These are phyloP conservation scores for Apistogramma diplotaenia DNA, from an alignment of 2,113 vertebrate species.

Conservation along the genomic window DNA sequence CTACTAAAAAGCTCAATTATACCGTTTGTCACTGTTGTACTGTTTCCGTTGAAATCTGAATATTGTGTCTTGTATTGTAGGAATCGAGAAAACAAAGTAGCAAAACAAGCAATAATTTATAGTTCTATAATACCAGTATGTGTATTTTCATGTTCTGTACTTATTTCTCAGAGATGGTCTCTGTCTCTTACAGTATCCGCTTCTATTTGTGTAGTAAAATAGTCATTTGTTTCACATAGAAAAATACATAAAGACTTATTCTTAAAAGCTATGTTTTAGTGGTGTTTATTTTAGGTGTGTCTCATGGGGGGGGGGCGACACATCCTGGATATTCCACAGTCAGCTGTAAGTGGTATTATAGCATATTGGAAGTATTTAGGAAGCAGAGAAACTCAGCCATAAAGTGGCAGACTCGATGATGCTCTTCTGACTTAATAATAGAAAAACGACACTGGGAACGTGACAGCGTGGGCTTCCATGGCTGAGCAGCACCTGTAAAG, in stretches of 20 bases:
- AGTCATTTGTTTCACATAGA: conserved; percentile 80
- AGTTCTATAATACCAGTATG: conserved; percentile 72
- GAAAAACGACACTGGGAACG: no score
- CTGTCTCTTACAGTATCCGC: conserved; percentile 75
- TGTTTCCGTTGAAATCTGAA: conserved; percentile 76
- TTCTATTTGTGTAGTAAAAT: conserved; percentile 81
- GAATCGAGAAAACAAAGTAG: conserved; percentile 78
- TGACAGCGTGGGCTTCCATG: background rate
- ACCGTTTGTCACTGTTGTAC: conserved; percentile 74
- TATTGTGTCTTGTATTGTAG: conserved; percentile 80
- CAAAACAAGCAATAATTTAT: conserved; percentile 83
- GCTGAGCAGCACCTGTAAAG: background rate
- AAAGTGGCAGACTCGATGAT: background rate
- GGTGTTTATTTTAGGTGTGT: conserved; percentile 43
- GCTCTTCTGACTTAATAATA: background rate
- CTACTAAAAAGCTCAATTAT: conserved; percentile 69
- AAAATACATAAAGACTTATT: conserved; percentile 78
- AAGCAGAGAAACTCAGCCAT: background rate
- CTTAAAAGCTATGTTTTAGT: conserved; percentile 69
- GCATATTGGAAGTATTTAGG: background rate
- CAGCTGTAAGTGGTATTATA: background rate
- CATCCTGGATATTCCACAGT: background rate
- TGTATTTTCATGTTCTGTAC: conserved; percentile 76
- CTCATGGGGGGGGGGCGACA: no score
- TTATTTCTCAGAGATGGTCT: conserved; percentile 74